phyloP scores from a whole-genome alignment of 2,113 vertebrate genomes.

The Peromyscus leucopus region DNA sequence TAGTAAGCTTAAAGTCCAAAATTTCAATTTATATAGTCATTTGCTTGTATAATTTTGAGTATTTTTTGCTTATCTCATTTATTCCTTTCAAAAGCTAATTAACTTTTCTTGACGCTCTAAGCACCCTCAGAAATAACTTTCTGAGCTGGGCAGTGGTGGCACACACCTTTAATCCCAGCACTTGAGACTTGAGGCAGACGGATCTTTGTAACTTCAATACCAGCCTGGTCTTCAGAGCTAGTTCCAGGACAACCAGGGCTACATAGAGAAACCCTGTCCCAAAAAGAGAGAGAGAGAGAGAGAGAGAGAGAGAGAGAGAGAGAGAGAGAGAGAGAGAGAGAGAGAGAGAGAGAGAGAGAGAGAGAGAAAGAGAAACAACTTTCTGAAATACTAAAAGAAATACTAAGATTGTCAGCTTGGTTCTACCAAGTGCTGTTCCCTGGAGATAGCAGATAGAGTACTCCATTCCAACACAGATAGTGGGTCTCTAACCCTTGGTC shows the following conservation, averaged over 20 bases:
- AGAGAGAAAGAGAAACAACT: too few species aligned
- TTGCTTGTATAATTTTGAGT: not conserved
- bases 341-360: too few species aligned
- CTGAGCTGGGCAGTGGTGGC: not conserved
- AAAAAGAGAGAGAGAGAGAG: not conserved
- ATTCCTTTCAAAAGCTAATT: constrained; percentile 8
- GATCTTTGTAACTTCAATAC: not conserved
- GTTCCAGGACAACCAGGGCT: not conserved
- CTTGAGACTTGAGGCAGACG: not conserved
- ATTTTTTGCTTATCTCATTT: not conserved
- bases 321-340: too few species aligned
- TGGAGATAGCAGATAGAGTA: not conserved
- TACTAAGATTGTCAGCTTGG: not conserved
- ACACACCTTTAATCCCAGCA: not conserved
- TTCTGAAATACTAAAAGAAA: not conserved
- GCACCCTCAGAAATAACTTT: not conserved
- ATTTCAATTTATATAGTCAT: constrained; percentile 41
- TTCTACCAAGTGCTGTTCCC: not conserved
- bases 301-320: too few species aligned
- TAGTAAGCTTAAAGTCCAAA: not conserved
- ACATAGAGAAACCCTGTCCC: not conserved
- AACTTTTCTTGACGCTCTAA: not conserved
- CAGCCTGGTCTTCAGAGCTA: not conserved
- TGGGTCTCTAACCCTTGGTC: not conserved
- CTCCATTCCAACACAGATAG: not conserved